These are phyloP conservation scores for Gonatopus flavifemur DNA, from an alignment of 1,140 invertebrate genomes.

Conservation along the genomic window DNA sequence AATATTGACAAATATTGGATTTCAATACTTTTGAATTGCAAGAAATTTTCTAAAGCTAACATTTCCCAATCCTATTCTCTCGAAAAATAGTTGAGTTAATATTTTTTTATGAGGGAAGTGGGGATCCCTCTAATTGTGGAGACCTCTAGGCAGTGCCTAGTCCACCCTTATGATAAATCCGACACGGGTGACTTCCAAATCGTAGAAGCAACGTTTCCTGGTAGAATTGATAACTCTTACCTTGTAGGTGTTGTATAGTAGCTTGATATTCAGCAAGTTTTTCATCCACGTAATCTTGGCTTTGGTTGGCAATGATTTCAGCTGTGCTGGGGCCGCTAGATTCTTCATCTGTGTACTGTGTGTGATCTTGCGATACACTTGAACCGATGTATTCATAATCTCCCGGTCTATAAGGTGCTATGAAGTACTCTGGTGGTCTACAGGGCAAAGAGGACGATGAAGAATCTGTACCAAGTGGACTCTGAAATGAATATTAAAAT, in stretches of 20 bases:
- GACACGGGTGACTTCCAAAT: no score
- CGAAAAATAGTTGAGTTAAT: no score
- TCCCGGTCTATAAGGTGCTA: constrained; percentile 64
- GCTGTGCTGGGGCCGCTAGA: constrained; percentile 79
- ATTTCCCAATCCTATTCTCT: no score
- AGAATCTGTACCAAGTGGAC: constrained; percentile 44
- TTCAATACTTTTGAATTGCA: no score
- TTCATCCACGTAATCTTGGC: constrained; percentile 92
- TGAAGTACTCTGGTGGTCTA: constrained; percentile 66
- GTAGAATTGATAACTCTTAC: constrained; percentile 66
- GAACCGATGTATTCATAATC: constrained; percentile 67
- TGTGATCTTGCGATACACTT: constrained; percentile 71
- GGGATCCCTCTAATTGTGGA: no score
- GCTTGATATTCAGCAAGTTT: constrained; percentile 90
- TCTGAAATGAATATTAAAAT: no score
- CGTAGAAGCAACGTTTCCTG: no score
- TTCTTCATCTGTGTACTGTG: constrained; percentile 68
- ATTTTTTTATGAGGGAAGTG: no score
- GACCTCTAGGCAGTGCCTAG: no score
- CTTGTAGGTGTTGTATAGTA: constrained; percentile 86
- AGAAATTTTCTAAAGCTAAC: no score
- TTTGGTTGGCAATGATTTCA: constrained; percentile 89
- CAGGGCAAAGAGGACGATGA: constrained; percentile 57
- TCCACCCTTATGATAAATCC: no score
- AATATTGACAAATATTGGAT: no score